These are phyloP conservation scores for Drosophila anomelani DNA, from an alignment of 2,888 invertebrate genomes.

Conservation along the genomic window DNA sequence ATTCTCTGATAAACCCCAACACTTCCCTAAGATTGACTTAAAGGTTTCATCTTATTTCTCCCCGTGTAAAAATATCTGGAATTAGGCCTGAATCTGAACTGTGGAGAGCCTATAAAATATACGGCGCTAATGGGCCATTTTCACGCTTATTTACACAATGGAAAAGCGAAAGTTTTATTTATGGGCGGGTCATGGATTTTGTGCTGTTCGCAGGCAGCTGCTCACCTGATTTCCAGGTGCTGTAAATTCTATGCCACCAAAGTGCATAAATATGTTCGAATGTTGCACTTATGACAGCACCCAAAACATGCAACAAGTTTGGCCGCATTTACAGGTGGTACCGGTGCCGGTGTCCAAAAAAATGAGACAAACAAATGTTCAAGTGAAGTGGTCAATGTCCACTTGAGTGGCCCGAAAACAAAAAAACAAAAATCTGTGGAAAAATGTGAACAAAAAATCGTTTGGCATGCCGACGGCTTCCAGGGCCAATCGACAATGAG, in stretches of 20 bases:
- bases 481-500: constrained; percentile 69
- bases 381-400: constrained; percentile 62
- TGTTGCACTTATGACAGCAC: constrained; percentile 66
- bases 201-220: constrained; percentile 27
- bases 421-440: constrained; percentile 11
- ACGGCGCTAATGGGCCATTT: constrained; percentile 67
- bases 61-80: constrained; percentile 1
- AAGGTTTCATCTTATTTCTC: neutral
- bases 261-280: constrained; percentile 75
- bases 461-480: constrained; percentile 53
- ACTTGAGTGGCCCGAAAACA: constrained; percentile 55
- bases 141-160: constrained; percentile 64
- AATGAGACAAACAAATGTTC: constrained; percentile 34
- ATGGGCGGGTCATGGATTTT: constrained; percentile 49
- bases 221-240: constrained; percentile 41
- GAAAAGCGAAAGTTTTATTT: constrained; percentile 72
- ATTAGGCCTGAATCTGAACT: constrained; percentile 16
- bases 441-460: constrained; percentile 38
- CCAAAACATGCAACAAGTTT: constrained; percentile 61
- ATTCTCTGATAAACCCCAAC: too few species aligned
- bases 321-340: constrained; percentile 40
- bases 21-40: neutral
- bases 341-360: constrained; percentile 15
- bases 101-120: constrained; percentile 60
- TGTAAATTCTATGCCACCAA: constrained; percentile 60